Percentiles rank a stretch among this genome's conserved stretches.
Conservation (phyloP, 2,113 vertebrate genomes). For the Hypocryptadius cinnamomeus region DNA sequence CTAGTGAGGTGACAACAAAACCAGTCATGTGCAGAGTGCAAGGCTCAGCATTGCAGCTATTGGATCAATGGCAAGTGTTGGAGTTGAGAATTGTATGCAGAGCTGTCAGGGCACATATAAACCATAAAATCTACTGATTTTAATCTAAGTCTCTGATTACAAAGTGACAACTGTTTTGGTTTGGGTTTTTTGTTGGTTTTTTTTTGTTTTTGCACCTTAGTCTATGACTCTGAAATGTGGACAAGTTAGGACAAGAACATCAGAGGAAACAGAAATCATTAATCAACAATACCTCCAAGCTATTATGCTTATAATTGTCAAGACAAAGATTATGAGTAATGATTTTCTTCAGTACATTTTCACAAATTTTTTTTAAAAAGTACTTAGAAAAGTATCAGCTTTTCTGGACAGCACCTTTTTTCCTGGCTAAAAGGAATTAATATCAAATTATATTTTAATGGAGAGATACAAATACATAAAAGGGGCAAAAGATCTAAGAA, state of each 20-base stretch:
- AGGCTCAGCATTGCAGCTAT: background rate
- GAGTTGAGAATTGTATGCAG: background rate
- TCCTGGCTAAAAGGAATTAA: background rate
- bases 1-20: background rate
- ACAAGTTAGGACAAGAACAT: conserved; percentile 50
- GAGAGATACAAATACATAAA: background rate
- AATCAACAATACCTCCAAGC: conserved; percentile 51
- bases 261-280: conserved; percentile 46
- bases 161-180: conserved; percentile 10
- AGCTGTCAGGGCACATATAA: background rate
- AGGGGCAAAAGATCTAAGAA: background rate
- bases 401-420: background rate
- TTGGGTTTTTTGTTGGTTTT: background rate
- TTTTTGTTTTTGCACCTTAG: background rate
- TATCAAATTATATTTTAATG: background rate
- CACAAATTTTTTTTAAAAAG: background rate
- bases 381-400: background rate
- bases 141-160: background rate
- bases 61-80: background rate
- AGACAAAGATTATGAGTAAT: conserved; percentile 40
- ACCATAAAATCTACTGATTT: background rate
- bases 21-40: background rate
- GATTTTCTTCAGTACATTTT: conserved; percentile 31
- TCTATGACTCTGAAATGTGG: background rate
- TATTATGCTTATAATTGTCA: conserved; percentile 30